Evolutionary conservation across 2,797 vertebrate species (phyloP).

Genomic region (Phyllotis vaccarum): DNA sequence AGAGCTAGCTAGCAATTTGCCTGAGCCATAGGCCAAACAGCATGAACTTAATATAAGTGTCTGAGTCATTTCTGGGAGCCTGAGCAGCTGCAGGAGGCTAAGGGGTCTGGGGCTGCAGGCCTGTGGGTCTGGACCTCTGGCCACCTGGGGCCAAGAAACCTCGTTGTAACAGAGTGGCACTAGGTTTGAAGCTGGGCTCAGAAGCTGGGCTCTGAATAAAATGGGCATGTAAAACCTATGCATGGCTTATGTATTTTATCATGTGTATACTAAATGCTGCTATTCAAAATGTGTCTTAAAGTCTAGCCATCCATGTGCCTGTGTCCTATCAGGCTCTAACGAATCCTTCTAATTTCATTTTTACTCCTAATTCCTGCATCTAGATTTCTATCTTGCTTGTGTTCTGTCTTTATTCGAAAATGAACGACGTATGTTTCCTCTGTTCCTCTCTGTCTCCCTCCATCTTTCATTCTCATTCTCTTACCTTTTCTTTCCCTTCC

Average conservation of each 20-base stretch:
- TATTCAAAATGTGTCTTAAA: neutral
- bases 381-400: neutral
- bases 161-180: too few species aligned
- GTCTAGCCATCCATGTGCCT: neutral
- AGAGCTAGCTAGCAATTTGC: too few species aligned
- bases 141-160: too few species aligned
- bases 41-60: too few species aligned
- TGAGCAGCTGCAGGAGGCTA: too few species aligned
- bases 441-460: too few species aligned
- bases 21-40: too few species aligned
- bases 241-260: neutral
- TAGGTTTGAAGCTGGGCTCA: neutral
- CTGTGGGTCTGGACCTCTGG: too few species aligned
- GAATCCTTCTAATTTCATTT: neutral
- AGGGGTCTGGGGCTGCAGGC: too few species aligned
- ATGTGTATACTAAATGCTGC: neutral
- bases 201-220: constrained; percentile 33
- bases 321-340: neutral
- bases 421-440: neutral
- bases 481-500: fast-evolving
- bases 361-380: neutral
- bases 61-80: too few species aligned
- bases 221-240: neutral
- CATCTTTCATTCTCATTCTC: too few species aligned
- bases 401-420: neutral